Conservation (phyloP, 2,888 invertebrate species). For the Sarcophaga subvicina region DNA sequence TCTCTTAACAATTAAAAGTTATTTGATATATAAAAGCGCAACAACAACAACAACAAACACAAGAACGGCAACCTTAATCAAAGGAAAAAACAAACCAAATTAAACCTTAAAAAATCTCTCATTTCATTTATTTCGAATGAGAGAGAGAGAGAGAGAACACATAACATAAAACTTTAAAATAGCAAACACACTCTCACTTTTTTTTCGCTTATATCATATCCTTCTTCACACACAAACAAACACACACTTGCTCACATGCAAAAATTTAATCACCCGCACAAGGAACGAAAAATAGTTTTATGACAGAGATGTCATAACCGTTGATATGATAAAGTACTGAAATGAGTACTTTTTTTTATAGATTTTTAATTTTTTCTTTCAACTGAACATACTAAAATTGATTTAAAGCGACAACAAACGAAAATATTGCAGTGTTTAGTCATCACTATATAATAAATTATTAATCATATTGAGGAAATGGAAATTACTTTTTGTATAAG, state of each 20-base stretch:
- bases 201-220: not conserved
- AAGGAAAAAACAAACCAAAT: not conserved
- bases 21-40: too few relatives aligned
- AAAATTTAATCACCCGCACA: not conserved
- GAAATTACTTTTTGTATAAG: too few relatives aligned
- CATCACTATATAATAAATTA: too few relatives aligned
- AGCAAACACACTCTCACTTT: not conserved
- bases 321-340: not conserved
- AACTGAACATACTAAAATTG: not conserved
- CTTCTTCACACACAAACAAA: not conserved
- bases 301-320: not conserved
- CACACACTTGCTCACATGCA: not conserved
- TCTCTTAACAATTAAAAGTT: too few relatives aligned
- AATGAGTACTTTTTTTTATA: not conserved
- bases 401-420: not conserved
- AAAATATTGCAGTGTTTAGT: too few relatives aligned
- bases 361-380: not conserved
- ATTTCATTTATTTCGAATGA: not conserved
- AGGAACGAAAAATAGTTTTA: not conserved
- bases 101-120: not conserved
- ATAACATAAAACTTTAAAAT: not conserved
- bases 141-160: not conserved
- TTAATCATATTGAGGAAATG: too few relatives aligned
- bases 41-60: not conserved
- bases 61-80: not conserved